Evolutionary conservation across 2,113 vertebrate genomes (phyloP), one percentile per base, ranked within the genome.

Genomic region (Vimba vimba): DNA sequence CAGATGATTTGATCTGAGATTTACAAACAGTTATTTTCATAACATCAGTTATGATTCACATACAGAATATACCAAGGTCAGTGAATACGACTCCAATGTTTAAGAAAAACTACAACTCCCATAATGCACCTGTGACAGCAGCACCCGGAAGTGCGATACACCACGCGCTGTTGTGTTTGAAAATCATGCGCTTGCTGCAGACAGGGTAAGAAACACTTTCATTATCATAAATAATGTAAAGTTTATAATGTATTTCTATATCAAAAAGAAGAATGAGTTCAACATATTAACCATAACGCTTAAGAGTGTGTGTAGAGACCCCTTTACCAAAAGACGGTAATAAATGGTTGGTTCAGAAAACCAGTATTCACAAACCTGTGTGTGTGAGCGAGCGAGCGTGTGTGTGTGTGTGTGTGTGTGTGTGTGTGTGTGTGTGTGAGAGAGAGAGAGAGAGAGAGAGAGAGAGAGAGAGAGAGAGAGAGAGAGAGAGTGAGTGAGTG

Each of bases 101-200:
- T 43, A 39, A 39, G 17, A 64, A 33, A 76, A 82, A 91, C 90
- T 86, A 33, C 89, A 80, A 77, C 45, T 87, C 55, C 90, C 89
- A 91, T 1, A 85, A 89, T 90, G 84, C 90, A 83, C 47, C 25
- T 8, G 17, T 62, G 68, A n/a, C 64, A 55, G 55, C 17, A 87
- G 55, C 23, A 88, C 55, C 50, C 75, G 89, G 90, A 90, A 89
- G 80, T 79, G 36, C 27, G 52, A 1, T 1, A 39, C 0, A 2
- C 4, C 11, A 68, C n/a, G 77, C 77, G 75, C 27, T 66, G 76
- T 74, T 84, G n/a, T 23, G 27, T 30, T 55, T 82, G 36, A 83
- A 76, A 84, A 66, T 3, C 55, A 19, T 66, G 57, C 15, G 3
- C 52, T 4, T 45, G 68, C 47, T 43, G 17, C 33, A 25, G 23